A percentile compares a stretch with the other conserved stretches of the same genome.
Conservation (phyloP, 2,797 vertebrate genomes). For the Chaetodon trifasciatus region DNA sequence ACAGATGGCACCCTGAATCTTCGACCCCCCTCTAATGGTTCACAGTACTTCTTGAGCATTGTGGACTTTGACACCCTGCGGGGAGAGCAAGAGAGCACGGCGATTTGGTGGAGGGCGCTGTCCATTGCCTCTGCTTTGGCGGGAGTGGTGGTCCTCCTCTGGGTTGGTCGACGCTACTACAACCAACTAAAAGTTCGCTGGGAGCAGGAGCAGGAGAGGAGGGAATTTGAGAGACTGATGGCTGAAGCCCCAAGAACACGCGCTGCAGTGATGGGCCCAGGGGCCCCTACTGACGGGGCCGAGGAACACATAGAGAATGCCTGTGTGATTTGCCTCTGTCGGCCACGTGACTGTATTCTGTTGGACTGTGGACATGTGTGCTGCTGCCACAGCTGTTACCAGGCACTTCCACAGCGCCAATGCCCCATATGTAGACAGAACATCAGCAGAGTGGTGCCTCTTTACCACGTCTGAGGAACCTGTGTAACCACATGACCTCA, state of each 20-base stretch:
- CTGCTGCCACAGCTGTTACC: constrained; percentile 90
- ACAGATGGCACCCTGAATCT: constrained; percentile 85
- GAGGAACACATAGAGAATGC: constrained; percentile 63
- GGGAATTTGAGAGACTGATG: constrained; percentile 72
- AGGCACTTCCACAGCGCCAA: constrained; percentile 81
- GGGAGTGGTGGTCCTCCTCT: constrained; percentile 78
- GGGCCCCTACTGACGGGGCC: neutral
- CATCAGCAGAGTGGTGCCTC: constrained; percentile 88
- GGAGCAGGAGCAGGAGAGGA: constrained; percentile 74
- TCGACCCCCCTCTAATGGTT: constrained; percentile 84
- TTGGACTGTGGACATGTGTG: constrained; percentile 92
- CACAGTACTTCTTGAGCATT: constrained; percentile 86
- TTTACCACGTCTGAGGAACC: constrained; percentile 83
- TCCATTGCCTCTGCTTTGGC: constrained; percentile 74
- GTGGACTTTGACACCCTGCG: constrained; percentile 86
- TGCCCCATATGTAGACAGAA: constrained; percentile 90
- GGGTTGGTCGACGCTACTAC: constrained; percentile 82
- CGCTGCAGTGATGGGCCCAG: rapidly evolving
- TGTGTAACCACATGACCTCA: constrained; percentile 25
- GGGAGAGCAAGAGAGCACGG: constrained; percentile 76
- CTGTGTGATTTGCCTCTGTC: constrained; percentile 89
- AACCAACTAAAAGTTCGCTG: constrained; percentile 51
- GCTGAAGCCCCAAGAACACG: constrained; percentile 2
- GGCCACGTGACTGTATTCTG: constrained; percentile 87
- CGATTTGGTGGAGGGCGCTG: constrained; percentile 81